Conservation (phyloP, 2,113 vertebrate species). For the Chlorocebus sabaeus region DNA sequence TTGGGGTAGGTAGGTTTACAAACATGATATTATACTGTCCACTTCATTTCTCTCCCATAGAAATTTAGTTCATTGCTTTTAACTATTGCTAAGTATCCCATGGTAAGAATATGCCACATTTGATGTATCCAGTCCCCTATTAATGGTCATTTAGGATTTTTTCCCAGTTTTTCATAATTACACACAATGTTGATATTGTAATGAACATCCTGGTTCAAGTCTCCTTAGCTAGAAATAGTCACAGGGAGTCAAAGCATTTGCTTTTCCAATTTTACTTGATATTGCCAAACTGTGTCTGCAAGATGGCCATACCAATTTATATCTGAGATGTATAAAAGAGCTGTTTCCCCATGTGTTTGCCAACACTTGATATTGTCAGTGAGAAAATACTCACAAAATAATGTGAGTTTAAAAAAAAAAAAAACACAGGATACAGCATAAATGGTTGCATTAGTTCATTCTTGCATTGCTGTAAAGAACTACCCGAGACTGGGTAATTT, state of each 20-base stretch:
- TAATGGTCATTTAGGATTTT: accelerated
- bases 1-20: not conserved
- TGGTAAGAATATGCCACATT: not conserved
- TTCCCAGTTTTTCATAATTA: not conserved
- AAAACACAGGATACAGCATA: too few relatives aligned
- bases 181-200: too few relatives aligned
- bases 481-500: too few relatives aligned
- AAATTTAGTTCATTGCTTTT: not conserved
- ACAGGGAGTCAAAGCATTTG: accelerated
- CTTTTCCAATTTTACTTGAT: accelerated
- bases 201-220: not conserved
- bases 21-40: not conserved
- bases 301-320: accelerated
- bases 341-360: too few relatives aligned
- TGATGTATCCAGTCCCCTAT: too few relatives aligned
- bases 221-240: not conserved
- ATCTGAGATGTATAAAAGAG: accelerated
- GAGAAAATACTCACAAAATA: not conserved
- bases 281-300: accelerated
- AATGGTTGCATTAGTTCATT: too few relatives aligned
- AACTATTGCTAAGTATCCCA: not conserved
- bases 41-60: not conserved
- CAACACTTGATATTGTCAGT: not conserved
- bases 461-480: too few relatives aligned
- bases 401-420: too few relatives aligned